These are phyloP conservation scores for Cremastinae sp. DNA, from an alignment of 2,888 invertebrate species.

Conservation along the genomic window DNA sequence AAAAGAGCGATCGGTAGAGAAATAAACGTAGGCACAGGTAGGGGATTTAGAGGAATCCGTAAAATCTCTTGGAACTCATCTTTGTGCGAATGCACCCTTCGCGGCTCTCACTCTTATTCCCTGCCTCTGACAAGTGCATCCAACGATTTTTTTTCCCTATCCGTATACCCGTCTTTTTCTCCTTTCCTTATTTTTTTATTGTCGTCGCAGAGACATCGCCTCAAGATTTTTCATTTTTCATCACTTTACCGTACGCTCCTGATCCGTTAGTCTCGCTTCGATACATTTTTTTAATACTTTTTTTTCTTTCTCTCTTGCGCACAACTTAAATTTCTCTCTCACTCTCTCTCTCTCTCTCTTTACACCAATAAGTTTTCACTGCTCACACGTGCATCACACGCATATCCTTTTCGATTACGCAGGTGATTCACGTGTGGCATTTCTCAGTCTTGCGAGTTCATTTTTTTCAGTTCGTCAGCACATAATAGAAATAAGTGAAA, in stretches of 20 bases:
- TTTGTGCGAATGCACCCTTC: conserved; percentile 49
- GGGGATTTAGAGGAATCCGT: conserved; percentile 63
- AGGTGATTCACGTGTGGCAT: conserved; percentile 62
- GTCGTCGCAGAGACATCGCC: conserved; percentile 59
- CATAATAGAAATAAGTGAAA: conserved; percentile 33
- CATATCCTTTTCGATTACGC: conserved; percentile 22
- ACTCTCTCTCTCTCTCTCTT: conserved; percentile 24
- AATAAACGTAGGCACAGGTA: conserved; percentile 60
- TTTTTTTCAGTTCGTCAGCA: conserved; percentile 28
- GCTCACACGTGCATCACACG: conserved; percentile 22
- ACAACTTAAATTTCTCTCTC: conserved; percentile 47
- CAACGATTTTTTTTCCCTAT: conserved; percentile 52
- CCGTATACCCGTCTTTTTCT: too few relatives aligned
- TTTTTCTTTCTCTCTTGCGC: conserved; percentile 9
- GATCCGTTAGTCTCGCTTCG: conserved; percentile 46
- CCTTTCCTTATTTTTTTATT: conserved; percentile 44
- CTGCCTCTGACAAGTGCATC: conserved; percentile 63
- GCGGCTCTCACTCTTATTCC: conserved; percentile 39
- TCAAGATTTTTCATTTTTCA: conserved; percentile 47
- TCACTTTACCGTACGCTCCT: conserved; percentile 43
- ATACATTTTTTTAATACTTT: conserved; percentile 48
- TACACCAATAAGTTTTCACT: conserved; percentile 13
- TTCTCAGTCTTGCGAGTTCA: conserved; percentile 36
- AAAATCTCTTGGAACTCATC: conserved; percentile 59
- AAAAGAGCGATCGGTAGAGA: conserved; percentile 40